Percentiles rank a stretch among this genome's conserved stretches.
Evolutionary conservation across 37 sponge, comb jelly and placozoan species (phyloP).

Genomic region (Axinella damicornis): DNA sequence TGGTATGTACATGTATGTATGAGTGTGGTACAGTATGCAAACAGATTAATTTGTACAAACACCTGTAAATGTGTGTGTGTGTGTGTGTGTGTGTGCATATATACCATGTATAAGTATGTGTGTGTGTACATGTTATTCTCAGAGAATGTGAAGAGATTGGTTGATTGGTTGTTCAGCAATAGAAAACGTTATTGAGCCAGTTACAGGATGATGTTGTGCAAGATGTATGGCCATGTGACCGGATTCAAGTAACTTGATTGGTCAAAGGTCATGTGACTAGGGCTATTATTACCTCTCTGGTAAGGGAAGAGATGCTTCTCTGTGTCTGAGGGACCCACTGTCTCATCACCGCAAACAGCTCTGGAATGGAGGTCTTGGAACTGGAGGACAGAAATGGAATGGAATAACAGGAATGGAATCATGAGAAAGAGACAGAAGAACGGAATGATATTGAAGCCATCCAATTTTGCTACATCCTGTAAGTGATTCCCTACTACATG

Average conservation of each 20-base stretch:
- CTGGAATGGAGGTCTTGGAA: constrained; percentile 87
- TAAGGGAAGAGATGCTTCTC: constrained; percentile 81
- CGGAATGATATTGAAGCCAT: too few relatives aligned
- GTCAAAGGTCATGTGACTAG: background rate
- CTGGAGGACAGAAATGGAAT: too few relatives aligned
- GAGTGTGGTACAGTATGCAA: background rate
- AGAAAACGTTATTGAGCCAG: too few relatives aligned
- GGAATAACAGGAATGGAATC: background rate
- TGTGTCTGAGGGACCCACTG: constrained; percentile 97
- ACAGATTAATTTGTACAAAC: too few relatives aligned
- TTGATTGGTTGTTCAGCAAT: too few relatives aligned
- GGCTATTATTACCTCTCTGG: constrained; percentile 66
- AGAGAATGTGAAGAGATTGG: too few relatives aligned
- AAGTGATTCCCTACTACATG: too few relatives aligned
- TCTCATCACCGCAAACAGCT: constrained; percentile 98
- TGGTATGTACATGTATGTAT: too few relatives aligned
- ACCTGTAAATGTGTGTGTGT: constrained; percentile 16
- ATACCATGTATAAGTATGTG: background rate
- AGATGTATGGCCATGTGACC: too few relatives aligned
- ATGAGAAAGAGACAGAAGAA: background rate
- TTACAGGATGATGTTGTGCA: too few relatives aligned
- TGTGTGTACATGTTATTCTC: background rate
- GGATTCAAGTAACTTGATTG: too few relatives aligned
- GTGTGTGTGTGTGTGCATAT: background rate
- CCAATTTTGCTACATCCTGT: too few relatives aligned